Evolutionary conservation across 2,888 invertebrate genomes (phyloP), one percentile per base, ranked within the genome.

Genomic region (Eupithecia pulchellata): DNA sequence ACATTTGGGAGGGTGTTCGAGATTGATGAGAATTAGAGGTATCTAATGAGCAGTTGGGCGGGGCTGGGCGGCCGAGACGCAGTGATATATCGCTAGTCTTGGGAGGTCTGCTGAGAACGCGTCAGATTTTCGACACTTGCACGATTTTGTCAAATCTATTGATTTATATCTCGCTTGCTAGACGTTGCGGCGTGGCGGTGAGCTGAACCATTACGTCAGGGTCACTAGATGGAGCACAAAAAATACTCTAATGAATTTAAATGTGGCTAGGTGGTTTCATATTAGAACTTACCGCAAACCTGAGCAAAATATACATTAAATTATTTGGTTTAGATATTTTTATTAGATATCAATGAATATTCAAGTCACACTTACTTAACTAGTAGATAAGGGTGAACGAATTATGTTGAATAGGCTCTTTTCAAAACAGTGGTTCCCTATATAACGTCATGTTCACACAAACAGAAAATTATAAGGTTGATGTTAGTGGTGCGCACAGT

Each of bases 71-170:
- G 86, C 84, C 77, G 82, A 77, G 82, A 83, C 84, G 82, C 84
- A 79, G 89, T 92, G 92, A 93, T 90, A 91, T 92, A 93, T 93
- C 84, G 90, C 86, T 89, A 91, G 81, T 85, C 90, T 86, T 92
- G 93, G 92, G 93, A 92, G 93, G 93, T 93, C 93, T 83, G 81
- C 83, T 82, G 79, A 79, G 80, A 39, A 86, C 84, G 85, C 87
- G 86, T 88, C 90, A 89, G 83, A 92, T 91, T 92, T 92, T 93
- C 92, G 92, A 92, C 93, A 93, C 92, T 89, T 82, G 89, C 91
- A 92, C 89, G 91, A 92, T 92, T 93, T 92, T 93, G 93, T 92
- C 92, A 91, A 92, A 88, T 86, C 78, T 75, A 81, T 84, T 91
- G 92, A 92, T 93, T 89, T 87, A 92, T 93, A 90, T 92, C 90